These are phyloP conservation scores for Forficula auricularia DNA, from an alignment of 1,140 invertebrate genomes.

Conservation along the genomic window DNA sequence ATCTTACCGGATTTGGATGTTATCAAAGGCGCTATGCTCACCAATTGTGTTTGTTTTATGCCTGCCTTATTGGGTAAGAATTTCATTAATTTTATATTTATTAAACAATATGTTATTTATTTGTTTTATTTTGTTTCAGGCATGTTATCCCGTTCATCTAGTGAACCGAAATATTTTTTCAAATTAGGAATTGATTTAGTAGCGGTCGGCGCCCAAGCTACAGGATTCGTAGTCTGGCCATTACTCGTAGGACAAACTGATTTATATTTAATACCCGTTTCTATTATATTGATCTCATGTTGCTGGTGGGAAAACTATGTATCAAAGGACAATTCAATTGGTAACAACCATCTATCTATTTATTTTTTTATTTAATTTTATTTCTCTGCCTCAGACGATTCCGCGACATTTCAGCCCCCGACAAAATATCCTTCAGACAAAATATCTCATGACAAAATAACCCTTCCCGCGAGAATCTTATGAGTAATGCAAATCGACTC, in stretches of 20 bases:
- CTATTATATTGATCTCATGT: slow-evolving; percentile 68
- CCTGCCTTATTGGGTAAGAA: slow-evolving; percentile 53
- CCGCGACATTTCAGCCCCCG: too few relatives aligned
- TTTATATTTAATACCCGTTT: slow-evolving; percentile 67
- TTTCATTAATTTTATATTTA: background rate
- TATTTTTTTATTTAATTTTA: too few relatives aligned
- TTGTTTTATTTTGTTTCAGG: slow-evolving; percentile 29
- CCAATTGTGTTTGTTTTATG: slow-evolving; percentile 80
- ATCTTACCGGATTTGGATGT: slow-evolving; percentile 81
- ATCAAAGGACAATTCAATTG: slow-evolving; percentile 57
- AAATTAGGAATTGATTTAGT: slow-evolving; percentile 67
- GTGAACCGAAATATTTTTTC: slow-evolving; percentile 58
- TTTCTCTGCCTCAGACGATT: too few relatives aligned
- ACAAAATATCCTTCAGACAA: too few relatives aligned
- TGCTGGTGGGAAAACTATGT: slow-evolving; percentile 97
- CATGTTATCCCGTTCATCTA: slow-evolving; percentile 56
- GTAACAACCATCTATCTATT: slow-evolving; percentile 25
- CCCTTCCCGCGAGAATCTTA: too few relatives aligned
- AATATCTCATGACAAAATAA: too few relatives aligned
- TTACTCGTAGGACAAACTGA: slow-evolving; percentile 33
- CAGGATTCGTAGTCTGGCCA: slow-evolving; percentile 79
- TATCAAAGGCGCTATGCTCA: slow-evolving; percentile 80
- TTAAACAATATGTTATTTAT: too few relatives aligned
- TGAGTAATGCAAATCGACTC: too few relatives aligned
- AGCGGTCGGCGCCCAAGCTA: slow-evolving; percentile 67